These are phyloP conservation scores for Netelia fuscicornis DNA, from an alignment of 2,888 invertebrate genomes.

Conservation along the genomic window DNA sequence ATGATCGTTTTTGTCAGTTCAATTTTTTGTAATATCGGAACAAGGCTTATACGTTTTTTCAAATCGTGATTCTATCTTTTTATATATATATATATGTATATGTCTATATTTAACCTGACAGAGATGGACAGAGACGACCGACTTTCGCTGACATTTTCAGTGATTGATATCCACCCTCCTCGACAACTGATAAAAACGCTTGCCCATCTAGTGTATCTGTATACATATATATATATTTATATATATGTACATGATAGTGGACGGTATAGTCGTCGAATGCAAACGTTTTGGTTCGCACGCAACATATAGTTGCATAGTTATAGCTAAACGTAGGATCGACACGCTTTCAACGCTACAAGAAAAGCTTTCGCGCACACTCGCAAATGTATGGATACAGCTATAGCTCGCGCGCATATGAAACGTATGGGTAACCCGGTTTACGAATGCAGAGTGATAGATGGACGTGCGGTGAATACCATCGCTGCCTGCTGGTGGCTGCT, in stretches of 20 bases:
- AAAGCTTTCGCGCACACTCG: constrained; percentile 45
- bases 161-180: constrained; percentile 65
- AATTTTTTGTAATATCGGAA: neutral
- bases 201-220: constrained; percentile 45
- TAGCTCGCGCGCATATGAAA: constrained; percentile 12
- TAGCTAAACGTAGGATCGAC: constrained; percentile 38
- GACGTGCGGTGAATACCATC: constrained; percentile 58
- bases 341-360: constrained; percentile 52
- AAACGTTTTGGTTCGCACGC: constrained; percentile 53
- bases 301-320: constrained; percentile 40
- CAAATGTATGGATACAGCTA: neutral
- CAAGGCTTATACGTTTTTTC: neutral
- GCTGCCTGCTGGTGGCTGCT: constrained; percentile 55
- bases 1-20: neutral
- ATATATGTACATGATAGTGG: constrained; percentile 14
- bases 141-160: constrained; percentile 60
- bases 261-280: constrained; percentile 19
- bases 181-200: constrained; percentile 68
- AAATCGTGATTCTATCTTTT: neutral
- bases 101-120: constrained; percentile 17
- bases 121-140: constrained; percentile 52
- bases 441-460: constrained; percentile 64
- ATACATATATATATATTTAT: constrained; percentile 21
- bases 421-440: constrained; percentile 55
- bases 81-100: neutral